Conservation (phyloP, 1,140 invertebrate genomes). For the Pseudomyrmex sp. region DNA sequence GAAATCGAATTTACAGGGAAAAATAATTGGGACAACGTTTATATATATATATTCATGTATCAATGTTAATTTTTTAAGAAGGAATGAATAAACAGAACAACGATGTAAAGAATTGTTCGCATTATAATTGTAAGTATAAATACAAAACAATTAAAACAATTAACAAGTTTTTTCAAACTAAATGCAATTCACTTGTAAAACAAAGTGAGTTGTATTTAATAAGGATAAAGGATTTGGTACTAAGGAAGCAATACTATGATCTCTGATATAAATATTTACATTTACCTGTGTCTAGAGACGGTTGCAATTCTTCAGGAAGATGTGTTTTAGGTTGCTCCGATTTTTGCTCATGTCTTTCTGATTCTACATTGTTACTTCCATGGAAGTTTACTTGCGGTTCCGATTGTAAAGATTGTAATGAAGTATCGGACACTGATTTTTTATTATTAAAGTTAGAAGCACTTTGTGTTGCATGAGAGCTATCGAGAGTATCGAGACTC, state of each 20-base stretch:
- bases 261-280: slow-evolving; percentile 51
- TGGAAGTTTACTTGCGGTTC: slow-evolving; percentile 28
- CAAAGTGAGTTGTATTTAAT: not conserved
- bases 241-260: slow-evolving; percentile 8
- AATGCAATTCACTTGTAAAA: no score
- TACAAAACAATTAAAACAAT: not conserved
- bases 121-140: slow-evolving; percentile 31
- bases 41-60: not conserved
- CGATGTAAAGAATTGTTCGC: slow-evolving; percentile 15
- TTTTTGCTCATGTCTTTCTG: slow-evolving; percentile 65
- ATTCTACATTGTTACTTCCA: slow-evolving; percentile 68
- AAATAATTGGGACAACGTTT: not conserved
- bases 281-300: slow-evolving; percentile 80
- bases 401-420: slow-evolving; percentile 12
- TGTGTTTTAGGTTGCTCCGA: slow-evolving; percentile 68
- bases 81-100: slow-evolving; percentile 36
- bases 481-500: not conserved
- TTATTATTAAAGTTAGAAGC: slow-evolving; percentile 33
- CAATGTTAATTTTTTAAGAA: slow-evolving; percentile 9
- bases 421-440: slow-evolving; percentile 17
- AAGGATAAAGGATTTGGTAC: not conserved
- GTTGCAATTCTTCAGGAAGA: slow-evolving; percentile 76
- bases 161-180: not conserved
- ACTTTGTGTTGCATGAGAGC: slow-evolving; percentile 16
- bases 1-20: no score